phyloP scores from a whole-genome alignment of 2,113 vertebrate genomes.

The Gasterosteus nipponicus region DNA sequence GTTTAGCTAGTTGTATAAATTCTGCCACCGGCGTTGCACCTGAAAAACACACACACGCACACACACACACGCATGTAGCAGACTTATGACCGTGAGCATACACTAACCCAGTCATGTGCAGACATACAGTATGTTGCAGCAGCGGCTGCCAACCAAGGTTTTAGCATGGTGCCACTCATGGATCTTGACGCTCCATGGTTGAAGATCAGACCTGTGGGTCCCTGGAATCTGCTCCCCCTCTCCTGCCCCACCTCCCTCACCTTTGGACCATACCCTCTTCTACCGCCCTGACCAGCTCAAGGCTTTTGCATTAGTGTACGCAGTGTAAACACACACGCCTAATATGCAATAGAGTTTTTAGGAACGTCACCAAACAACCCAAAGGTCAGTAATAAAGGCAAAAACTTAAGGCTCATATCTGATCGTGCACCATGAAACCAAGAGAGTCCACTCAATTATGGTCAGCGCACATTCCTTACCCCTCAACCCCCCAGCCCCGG shows the following conservation, averaged over 20 bases:
- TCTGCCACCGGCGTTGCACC: constrained; percentile 47
- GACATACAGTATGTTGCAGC: neutral
- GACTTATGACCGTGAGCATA: constrained; percentile 16
- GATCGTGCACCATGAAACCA: constrained; percentile 45
- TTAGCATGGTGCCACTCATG: constrained; percentile 14
- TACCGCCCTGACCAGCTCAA: neutral
- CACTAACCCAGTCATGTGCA: constrained; percentile 6
- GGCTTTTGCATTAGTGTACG: neutral
- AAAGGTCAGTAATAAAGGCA: constrained; percentile 39
- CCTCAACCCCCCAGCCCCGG: constrained; percentile 37
- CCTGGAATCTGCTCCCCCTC: constrained; percentile 43
- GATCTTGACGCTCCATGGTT: constrained; percentile 35
- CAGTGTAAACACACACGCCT: constrained; percentile 6
- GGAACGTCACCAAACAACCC: constrained; percentile 28
- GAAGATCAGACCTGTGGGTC: constrained; percentile 57
- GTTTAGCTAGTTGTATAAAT: constrained; percentile 65
- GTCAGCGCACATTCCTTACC: constrained; percentile 45
- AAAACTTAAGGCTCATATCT: constrained; percentile 32
- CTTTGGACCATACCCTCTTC: constrained; percentile 19
- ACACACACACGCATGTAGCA: neutral
- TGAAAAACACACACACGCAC: constrained; percentile 49
- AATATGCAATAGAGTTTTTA: constrained; percentile 7
- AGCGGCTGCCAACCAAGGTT: neutral
- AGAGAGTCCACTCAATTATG: constrained; percentile 50
- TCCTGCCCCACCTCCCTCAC: constrained; percentile 21